Evolutionary conservation across 2,888 invertebrate species (phyloP), one percentile per base, ranked within the genome.

Genomic region (Temnothorax rugatulus): DNA sequence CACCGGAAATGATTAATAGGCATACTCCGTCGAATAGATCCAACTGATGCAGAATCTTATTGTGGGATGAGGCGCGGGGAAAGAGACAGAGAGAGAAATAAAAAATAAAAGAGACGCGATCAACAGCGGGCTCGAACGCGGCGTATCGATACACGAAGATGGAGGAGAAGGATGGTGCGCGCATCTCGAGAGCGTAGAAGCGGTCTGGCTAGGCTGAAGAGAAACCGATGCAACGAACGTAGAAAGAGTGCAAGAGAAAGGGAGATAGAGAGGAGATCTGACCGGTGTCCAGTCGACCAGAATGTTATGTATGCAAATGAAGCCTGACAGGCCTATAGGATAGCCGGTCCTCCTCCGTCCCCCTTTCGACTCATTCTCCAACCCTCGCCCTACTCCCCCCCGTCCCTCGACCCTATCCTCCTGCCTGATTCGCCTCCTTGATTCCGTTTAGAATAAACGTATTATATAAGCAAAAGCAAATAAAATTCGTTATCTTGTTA

Each of bases 261-360:
- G 79, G 68, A 83, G 77, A 71, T 44, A 44, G 84, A 44, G 84
- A 91, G 90, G 92, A 92, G 91, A 93, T 92, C 90, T 92, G 94
- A 94, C 93, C 93, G 93, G 93, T 93, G 94, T 93, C 94, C 94
- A 93, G 94, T 93, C 93, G 93, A 94, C 92, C 94, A 94, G 94
- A 94, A 94, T 94, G 94, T 94, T 94, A 94, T 94, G 93, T 94
- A 95, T 95, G 94, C 94, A 95, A 95, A 95, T 95, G 93, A 95
- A 93, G 90, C 76, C 93, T 93, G 94, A 94, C 94, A 92, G 93
- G 92, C 93, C 92, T 93, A 93, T 92, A 91, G 91, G 90, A 92
- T 92, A 90, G 88, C 88, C 88, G 85, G 87, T 85, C 90, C 88
- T 89, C 89, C 90, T 89, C 84, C 86, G 82, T 87, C 82, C 75